Conservation (phyloP, 37 sponge, comb jelly and placozoan genomes). For the Spongilla lacustris region DNA sequence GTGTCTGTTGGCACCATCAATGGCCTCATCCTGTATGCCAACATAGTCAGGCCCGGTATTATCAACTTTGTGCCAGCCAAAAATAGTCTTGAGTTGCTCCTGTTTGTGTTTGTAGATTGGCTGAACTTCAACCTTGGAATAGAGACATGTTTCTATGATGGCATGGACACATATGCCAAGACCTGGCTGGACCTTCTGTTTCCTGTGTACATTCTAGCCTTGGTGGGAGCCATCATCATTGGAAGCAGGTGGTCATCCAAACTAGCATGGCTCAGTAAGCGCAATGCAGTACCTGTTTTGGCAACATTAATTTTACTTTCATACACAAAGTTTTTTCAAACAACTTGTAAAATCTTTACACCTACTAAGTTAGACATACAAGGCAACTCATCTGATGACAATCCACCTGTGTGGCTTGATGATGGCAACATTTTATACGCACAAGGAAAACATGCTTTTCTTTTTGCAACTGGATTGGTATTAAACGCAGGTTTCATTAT, state of each 20-base stretch:
- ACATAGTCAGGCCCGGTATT: not conserved
- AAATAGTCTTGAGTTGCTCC: not conserved
- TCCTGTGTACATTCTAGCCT: constrained; percentile 5
- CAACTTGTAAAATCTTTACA: not conserved
- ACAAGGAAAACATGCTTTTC: not conserved
- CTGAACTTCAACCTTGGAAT: constrained; percentile 26
- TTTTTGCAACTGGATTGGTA: not conserved
- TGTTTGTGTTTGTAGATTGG: constrained; percentile 11
- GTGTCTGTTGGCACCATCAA: constrained; percentile 21
- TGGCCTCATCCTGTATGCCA: constrained; percentile 15
- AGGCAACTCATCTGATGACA: not conserved
- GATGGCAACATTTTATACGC: not conserved
- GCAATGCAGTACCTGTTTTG: constrained; percentile 24
- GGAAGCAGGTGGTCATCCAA: not conserved
- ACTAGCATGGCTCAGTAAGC: not conserved
- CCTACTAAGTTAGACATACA: not conserved
- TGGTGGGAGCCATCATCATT: constrained; percentile 9
- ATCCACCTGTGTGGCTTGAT: not conserved
- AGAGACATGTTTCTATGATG: constrained; percentile 24
- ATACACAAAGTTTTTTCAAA: constrained; percentile 11
- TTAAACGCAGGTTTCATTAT: not conserved
- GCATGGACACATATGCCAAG: constrained; percentile 7
- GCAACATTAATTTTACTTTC: constrained; percentile 29
- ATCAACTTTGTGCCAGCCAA: not conserved
- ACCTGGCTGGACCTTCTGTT: constrained; percentile 36